These are phyloP conservation scores for Pangasius macronema DNA, from an alignment of 2,797 vertebrate genomes.

Conservation along the genomic window DNA sequence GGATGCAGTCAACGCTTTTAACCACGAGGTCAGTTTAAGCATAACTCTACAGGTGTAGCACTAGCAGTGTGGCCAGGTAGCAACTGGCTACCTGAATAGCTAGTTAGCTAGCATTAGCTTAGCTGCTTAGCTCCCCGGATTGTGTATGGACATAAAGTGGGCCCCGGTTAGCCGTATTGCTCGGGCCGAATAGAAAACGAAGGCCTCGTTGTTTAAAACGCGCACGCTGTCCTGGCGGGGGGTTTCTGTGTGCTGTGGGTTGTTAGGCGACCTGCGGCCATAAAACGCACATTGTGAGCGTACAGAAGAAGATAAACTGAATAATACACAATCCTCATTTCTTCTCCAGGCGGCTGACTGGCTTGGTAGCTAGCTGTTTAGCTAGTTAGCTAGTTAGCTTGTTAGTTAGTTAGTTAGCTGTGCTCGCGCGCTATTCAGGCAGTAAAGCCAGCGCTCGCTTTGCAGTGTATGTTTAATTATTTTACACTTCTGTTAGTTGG, in stretches of 20 bases:
- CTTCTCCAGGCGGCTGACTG: not conserved
- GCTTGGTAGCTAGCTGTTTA: not conserved
- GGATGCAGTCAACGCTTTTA: conserved; percentile 84
- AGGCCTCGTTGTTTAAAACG: not conserved
- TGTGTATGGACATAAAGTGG: not conserved
- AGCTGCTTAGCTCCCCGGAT: conserved; percentile 19
- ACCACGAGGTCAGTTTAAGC: conserved; percentile 74
- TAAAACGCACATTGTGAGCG: not conserved
- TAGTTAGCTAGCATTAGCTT: conserved; percentile 24
- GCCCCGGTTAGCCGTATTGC: not conserved
- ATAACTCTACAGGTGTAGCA: not conserved
- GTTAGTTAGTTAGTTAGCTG: not conserved
- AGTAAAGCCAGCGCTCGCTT: not conserved
- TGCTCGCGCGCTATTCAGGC: not conserved
- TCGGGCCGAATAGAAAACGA: not conserved
- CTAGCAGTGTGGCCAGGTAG: not conserved
- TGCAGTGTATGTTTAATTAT: not conserved
- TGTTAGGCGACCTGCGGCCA: too few relatives aligned
- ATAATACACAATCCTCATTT: not conserved
- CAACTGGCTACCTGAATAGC: not conserved
- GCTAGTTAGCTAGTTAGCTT: not conserved
- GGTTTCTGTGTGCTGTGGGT: too few relatives aligned
- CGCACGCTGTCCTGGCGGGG: too few relatives aligned
- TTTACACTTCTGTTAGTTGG: not conserved
- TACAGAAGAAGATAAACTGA: not conserved